These are phyloP conservation scores for Thalassarche chlororhynchos DNA, from an alignment of 2,113 vertebrate species.

Conservation along the genomic window DNA sequence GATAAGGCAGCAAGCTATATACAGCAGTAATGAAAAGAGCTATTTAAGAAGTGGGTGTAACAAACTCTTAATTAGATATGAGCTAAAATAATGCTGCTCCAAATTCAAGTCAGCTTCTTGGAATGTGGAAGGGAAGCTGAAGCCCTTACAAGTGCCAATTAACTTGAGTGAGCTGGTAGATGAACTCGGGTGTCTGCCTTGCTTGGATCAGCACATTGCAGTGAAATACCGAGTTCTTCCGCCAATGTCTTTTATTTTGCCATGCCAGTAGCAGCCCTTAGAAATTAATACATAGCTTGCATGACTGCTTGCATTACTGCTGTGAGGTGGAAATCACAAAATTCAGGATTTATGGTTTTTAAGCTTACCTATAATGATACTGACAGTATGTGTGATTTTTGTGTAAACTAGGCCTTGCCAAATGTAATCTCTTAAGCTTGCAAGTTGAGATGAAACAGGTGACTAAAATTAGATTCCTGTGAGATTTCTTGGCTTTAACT, in stretches of 20 bases:
- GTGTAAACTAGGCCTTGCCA: background rate
- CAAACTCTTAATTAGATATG: background rate
- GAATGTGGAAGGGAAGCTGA: constrained; percentile 33
- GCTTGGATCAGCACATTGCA: background rate
- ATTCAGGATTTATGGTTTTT: fast-evolving
- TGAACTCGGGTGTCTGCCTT: background rate
- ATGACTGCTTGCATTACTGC: fast-evolving
- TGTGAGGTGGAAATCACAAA: background rate
- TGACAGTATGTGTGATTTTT: too few species aligned
- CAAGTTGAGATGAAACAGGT: background rate
- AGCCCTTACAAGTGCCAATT: background rate
- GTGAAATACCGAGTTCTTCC: fast-evolving
- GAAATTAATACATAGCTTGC: background rate
- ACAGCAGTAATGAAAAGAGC: background rate
- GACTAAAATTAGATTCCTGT: background rate
- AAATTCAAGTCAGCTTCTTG: background rate
- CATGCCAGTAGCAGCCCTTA: background rate
- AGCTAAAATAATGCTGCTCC: constrained; percentile 20
- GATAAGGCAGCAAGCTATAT: background rate
- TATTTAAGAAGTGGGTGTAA: background rate
- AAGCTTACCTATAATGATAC: fast-evolving
- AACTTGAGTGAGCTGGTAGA: background rate
- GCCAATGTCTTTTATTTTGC: background rate
- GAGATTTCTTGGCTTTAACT: background rate
- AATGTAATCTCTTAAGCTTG: background rate